These are phyloP conservation scores for Ciconia stormi DNA, from an alignment of 2,113 vertebrate species.

Conservation along the genomic window DNA sequence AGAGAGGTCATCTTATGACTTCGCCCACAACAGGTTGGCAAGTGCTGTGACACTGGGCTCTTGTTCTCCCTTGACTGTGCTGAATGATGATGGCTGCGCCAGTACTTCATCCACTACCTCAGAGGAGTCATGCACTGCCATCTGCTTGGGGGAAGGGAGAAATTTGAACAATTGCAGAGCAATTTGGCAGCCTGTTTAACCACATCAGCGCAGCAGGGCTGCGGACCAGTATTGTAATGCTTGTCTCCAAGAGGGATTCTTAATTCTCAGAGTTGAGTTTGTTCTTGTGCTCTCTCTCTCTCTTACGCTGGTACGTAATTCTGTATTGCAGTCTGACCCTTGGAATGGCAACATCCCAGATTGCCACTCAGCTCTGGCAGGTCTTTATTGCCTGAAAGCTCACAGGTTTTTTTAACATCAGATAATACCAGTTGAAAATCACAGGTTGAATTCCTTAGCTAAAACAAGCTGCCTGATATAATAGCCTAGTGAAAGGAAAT, in stretches of 20 bases:
- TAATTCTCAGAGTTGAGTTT: not conserved
- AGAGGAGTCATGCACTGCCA: not conserved
- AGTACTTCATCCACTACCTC: not conserved
- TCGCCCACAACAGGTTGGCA: not conserved
- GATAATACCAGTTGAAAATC: not conserved
- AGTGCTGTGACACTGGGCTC: not conserved
- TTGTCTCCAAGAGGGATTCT: not conserved
- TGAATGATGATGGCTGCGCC: not conserved
- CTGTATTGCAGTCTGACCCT: not conserved
- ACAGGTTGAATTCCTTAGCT: not conserved
- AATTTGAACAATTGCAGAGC: not conserved
- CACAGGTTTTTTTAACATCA: not conserved
- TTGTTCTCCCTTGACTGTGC: not conserved
- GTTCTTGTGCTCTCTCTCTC: not conserved
- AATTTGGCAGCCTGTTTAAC: not conserved
- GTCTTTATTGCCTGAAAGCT: not conserved
- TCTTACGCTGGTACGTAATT: rapidly evolving
- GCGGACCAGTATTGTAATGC: rapidly evolving
- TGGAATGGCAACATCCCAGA: not conserved
- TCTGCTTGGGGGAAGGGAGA: constrained; percentile 4
- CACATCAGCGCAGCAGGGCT: not conserved
- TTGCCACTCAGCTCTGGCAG: not conserved
- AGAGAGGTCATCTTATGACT: not conserved
- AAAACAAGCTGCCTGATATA: not conserved
- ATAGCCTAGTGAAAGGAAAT: not conserved